These are phyloP conservation scores for Hormaphis cornu DNA, from an alignment of 1,140 invertebrate genomes.

Conservation along the genomic window DNA sequence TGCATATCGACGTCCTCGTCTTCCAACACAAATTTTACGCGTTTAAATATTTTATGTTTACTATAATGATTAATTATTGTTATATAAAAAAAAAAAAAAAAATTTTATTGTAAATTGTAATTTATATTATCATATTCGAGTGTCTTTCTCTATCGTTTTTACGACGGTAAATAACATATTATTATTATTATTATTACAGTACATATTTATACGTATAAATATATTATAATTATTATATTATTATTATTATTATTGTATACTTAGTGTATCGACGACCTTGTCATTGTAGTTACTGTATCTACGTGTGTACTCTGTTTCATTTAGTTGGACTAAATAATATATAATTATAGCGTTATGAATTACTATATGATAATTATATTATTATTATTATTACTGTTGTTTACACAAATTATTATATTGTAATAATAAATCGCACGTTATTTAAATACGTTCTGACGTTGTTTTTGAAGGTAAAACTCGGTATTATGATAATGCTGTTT, in stretches of 20 bases:
- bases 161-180: neutral
- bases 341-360: neutral
- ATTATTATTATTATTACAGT: neutral
- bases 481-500: too few relatives aligned
- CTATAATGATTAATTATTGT: neutral
- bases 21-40: constrained; percentile 27
- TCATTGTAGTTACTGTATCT: constrained; percentile 5
- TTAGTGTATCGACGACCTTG: neutral
- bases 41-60: neutral
- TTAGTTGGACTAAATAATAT: neutral
- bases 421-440: constrained; percentile 26
- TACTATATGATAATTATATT: constrained; percentile 7
- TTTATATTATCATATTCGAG: constrained; percentile 16
- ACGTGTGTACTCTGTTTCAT: neutral
- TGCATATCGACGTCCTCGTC: constrained; percentile 32
- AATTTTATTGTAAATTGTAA: constrained; percentile 7
- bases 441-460: too few relatives aligned
- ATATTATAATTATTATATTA: neutral
- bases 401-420: constrained; percentile 18
- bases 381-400: constrained; percentile 28
- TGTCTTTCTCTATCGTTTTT: constrained; percentile 24
- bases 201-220: neutral
- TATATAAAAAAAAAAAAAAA: too few relatives aligned
- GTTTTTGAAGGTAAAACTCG: too few relatives aligned
- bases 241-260: neutral